These are phyloP conservation scores for Miltochrista miniata DNA, from an alignment of 2,888 invertebrate genomes.

Conservation along the genomic window DNA sequence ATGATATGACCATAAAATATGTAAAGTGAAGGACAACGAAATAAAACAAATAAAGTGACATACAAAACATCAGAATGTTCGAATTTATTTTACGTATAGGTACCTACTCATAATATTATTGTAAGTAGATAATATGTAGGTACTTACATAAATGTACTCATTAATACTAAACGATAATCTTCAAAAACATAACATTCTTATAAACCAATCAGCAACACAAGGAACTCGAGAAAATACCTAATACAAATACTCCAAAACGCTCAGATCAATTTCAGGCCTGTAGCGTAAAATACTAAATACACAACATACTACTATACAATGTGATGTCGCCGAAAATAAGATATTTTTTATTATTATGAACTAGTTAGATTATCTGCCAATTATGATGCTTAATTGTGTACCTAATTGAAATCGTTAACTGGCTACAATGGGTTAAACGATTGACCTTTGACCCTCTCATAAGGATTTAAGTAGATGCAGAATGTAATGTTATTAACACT, in stretches of 20 bases:
- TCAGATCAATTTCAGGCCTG: constrained; percentile 8
- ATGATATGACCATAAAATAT: too few species aligned
- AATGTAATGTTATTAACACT: constrained; percentile 27
- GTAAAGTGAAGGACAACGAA: not conserved
- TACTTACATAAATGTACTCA: constrained; percentile 21
- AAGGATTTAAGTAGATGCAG: constrained; percentile 24
- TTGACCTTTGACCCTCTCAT: constrained; percentile 34
- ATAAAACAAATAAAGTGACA: constrained; percentile 15
- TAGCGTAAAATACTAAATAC: not conserved
- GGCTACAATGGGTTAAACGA: constrained; percentile 27
- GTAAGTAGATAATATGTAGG: constrained; percentile 2
- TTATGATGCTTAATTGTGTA: constrained; percentile 28
- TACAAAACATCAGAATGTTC: constrained; percentile 31
- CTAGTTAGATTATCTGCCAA: constrained; percentile 17
- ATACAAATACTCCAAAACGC: constrained; percentile 26
- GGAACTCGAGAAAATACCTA: constrained; percentile 18
- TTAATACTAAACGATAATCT: constrained; percentile 17
- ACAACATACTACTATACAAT: not conserved
- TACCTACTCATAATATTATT: constrained; percentile 10
- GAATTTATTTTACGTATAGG: constrained; percentile 30
- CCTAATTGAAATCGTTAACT: constrained; percentile 26
- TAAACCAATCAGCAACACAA: constrained; percentile 27
- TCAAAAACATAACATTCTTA: constrained; percentile 23
- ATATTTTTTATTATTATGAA: constrained; percentile 22
- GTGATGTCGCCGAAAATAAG: not conserved